These are phyloP conservation scores for Capitulum mitella DNA, from an alignment of 2,888 invertebrate genomes.

Conservation along the genomic window DNA sequence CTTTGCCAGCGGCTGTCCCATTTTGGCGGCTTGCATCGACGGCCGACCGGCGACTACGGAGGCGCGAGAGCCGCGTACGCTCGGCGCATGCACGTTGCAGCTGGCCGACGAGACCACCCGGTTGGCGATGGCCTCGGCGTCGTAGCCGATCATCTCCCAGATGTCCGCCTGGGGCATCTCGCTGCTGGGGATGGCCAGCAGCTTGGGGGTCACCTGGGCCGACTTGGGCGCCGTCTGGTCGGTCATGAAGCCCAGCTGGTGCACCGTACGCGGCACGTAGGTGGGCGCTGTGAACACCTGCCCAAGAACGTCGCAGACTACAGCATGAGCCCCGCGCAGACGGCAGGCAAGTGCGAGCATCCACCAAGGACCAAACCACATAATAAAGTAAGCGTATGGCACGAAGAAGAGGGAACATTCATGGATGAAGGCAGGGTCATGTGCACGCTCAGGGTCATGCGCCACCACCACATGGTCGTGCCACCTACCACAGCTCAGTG, in stretches of 20 bases:
- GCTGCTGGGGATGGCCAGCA: not conserved
- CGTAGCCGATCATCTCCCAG: constrained; percentile 11
- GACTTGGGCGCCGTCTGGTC: not conserved
- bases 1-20: too few species aligned
- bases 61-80: not conserved
- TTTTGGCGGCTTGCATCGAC: not conserved
- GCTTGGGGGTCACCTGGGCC: not conserved
- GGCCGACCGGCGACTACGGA: not conserved
- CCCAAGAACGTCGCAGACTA: too few species aligned
- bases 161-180: not conserved
- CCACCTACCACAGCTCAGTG: too few species aligned
- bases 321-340: too few species aligned
- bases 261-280: constrained; percentile 52
- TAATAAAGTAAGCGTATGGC: too few species aligned
- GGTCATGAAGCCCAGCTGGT: constrained; percentile 41
- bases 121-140: not conserved
- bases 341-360: too few species aligned
- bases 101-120: not conserved
- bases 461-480: too few species aligned
- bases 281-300: constrained; percentile 51
- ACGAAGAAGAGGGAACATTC: too few species aligned
- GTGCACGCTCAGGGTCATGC: too few species aligned
- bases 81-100: not conserved
- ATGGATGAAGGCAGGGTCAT: too few species aligned
- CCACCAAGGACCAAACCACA: too few species aligned